Base-by-base conservation (phyloP, 1,140 invertebrate species). In the Philaenus spumarius region DNA sequence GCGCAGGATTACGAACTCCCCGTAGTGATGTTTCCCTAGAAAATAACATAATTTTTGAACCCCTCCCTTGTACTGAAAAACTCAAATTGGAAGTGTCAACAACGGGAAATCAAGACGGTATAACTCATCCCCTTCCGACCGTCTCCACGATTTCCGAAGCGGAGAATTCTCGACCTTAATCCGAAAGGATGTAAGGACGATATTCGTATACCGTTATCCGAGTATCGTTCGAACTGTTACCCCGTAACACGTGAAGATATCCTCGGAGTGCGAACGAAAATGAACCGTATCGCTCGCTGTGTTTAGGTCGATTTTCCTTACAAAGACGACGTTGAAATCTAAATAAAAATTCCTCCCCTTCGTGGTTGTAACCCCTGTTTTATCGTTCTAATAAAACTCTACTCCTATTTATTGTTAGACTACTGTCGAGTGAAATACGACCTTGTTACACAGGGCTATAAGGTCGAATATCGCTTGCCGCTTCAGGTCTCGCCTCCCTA, bases 271-370 rank as follows among this genome's bases (percentile, higher is more conserved):
- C 23, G 20, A 24, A 24, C 46, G 46, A 51, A 51, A 30, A 23
- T 24, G 23, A 26, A 23, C 56, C 56, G 34, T 58, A 50, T 40
- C 34, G n/a, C 46, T 12, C 17, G 20, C 20, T n/a, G 17, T 34
- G 37, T 51, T 51, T 45, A 47, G 56, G 56, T 24, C 56, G 56
- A 51, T 47, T 47, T 48, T 58, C 46, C 22, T 12, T 26, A 23
- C 56, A 34, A 12, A 37, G 37, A 20, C 52, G 20, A 39, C 24
- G 20, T 43, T 42, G 40, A 58, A 20, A 35, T 30, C 35, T 34
- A 42, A 50, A 58, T 58, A 58, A 58, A 58, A 58, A 58, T 58
- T 58, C 56, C 56, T 58, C 56, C 56, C 56, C 47, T 58, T 58
- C 56, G 39, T 58, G 15, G 46, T 30, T 40, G n/a, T 58, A 58